A percentile compares a stretch with the other conserved stretches of the same genome.
Evolutionary conservation across 2,797 vertebrate species (phyloP).

Genomic region (Sebastes nivosus): DNA sequence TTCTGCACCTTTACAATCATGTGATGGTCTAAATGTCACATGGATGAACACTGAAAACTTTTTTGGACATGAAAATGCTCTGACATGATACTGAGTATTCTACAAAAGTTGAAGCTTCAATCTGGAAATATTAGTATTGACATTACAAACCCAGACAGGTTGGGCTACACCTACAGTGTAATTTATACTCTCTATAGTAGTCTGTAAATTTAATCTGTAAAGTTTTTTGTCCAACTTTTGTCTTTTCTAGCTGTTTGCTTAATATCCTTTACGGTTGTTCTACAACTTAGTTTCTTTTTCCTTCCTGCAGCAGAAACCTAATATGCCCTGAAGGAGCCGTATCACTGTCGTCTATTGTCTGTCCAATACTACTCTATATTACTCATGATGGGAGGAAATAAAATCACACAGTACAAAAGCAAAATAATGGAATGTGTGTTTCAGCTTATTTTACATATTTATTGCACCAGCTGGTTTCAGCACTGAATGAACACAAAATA

Average conservation of each 20-base stretch:
- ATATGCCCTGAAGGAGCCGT: neutral
- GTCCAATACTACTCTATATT: neutral
- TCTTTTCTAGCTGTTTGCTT: neutral
- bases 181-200: neutral
- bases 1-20: too few species aligned
- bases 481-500: neutral
- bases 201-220: neutral
- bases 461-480: neutral
- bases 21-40: neutral
- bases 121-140: too few species aligned
- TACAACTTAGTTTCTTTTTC: neutral
- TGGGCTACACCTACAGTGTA: too few species aligned
- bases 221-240: neutral
- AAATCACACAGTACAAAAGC: neutral
- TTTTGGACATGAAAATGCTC: neutral
- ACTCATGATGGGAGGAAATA: neutral
- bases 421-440: neutral
- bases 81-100: neutral
- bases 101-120: too few species aligned
- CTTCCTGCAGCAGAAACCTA: constrained; percentile 1
- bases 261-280: neutral
- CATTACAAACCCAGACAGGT: neutral
- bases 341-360: neutral
- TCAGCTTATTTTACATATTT: neutral
- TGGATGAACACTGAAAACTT: neutral